Percentiles rank a stretch among this genome's conserved stretches.
Conservation (phyloP, 2,888 invertebrate species). For the Griposia aprilina region DNA sequence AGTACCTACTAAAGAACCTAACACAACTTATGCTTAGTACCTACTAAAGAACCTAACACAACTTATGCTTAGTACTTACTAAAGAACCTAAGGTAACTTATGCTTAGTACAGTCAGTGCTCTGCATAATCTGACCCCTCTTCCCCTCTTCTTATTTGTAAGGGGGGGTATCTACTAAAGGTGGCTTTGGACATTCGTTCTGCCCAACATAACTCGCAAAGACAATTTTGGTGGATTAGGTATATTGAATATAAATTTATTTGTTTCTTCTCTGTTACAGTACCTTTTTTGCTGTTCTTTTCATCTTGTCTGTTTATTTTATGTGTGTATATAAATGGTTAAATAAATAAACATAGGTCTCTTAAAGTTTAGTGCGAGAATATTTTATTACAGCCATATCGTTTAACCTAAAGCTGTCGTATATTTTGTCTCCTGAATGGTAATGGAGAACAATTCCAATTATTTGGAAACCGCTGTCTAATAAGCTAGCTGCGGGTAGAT, state of each 20-base stretch:
- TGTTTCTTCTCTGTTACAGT: not conserved
- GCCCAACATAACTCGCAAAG: not conserved
- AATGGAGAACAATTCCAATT: slow-evolving; percentile 28
- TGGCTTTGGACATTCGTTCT: not conserved
- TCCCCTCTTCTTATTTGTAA: too few species aligned
- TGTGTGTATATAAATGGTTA: too few species aligned
- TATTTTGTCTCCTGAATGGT: slow-evolving; percentile 22
- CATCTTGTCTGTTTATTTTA: too few species aligned
- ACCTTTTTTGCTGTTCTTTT: too few species aligned
- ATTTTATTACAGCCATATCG: slow-evolving; percentile 12
- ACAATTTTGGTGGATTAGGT: not conserved
- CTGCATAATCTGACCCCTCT: too few species aligned
- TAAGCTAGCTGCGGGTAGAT: slow-evolving; percentile 31
- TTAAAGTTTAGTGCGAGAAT: not conserved
- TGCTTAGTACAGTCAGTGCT: too few species aligned
- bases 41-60: too few species aligned
- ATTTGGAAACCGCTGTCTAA: slow-evolving; percentile 66
- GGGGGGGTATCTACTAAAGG: too few species aligned
- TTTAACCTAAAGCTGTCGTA: slow-evolving; percentile 4
- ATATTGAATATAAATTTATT: not conserved
- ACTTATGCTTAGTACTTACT: too few species aligned
- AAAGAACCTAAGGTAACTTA: too few species aligned
- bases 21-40: too few species aligned
- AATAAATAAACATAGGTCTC: not conserved
- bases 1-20: too few species aligned